Base-by-base conservation (phyloP, 2,113 vertebrate species). In the Halcyon malimbica region DNA sequence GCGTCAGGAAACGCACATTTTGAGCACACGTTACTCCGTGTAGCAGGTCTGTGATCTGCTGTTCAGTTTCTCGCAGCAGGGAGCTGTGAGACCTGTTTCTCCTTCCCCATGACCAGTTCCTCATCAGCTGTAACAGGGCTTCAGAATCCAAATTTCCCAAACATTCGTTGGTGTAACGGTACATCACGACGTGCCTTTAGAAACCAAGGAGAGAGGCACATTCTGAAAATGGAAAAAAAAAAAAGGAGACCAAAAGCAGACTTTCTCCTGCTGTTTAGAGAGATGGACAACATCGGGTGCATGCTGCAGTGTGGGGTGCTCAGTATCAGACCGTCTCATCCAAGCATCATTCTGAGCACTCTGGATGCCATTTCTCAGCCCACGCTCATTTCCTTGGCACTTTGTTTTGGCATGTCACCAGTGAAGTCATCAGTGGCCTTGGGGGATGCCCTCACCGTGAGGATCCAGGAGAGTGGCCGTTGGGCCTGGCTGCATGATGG, bases 201-300 rank as follows among this genome's bases (percentile, higher is more conserved):
- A 78, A 91, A 42, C 29, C 17, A 41, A 77, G 56, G 24, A 54
- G 37, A 44, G 10, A 44, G 24, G 13, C 37, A 60, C 10, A 16
- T 62, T 60, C 59, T 71, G 65, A 39, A 71, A 65, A 35, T 35
- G 35, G 7, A 81, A 59, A 35, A 50, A 1, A 2, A 33, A 31
- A 10, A 11, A 13, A 53, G 25, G 60, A 39, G 28, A 42, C 13
- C 3, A 23, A 12, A 60, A 35, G 31, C 9, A 57, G 5, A 7
- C 26, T 46, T 75, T 39, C 7, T 42, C 25, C 23, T 10, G 19
- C 11, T 0, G 0, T 13, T 18, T 16, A n/a, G 42, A 48, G 31
- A 18, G 15, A 8, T 42, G 25, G 0, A 2, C 41, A 14, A 10
- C 0, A 0, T 15, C 13, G 33, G 1, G 0, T 9, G 12, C 48